phyloP scores from a whole-genome alignment of 2,888 invertebrate species.

The Camponotus fellah region DNA sequence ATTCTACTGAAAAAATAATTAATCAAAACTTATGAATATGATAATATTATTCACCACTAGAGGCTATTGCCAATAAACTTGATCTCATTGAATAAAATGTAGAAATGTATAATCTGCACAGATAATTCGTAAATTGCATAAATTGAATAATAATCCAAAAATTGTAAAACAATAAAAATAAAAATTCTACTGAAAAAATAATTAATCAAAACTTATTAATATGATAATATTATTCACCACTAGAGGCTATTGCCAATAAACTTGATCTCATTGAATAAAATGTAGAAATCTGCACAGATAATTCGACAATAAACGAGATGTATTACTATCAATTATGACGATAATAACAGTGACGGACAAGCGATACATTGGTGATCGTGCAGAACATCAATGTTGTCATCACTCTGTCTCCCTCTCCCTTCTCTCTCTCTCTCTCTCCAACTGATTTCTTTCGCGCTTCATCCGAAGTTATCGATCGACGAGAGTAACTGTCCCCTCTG shows the following conservation, averaged over 20 bases:
- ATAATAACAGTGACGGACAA: slow-evolving; percentile 1
- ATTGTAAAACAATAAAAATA: neutral
- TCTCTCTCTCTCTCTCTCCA: slow-evolving; percentile 64
- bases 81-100: neutral
- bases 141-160: neutral
- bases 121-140: neutral
- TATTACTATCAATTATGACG: slow-evolving; percentile 1
- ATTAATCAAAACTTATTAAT: neutral
- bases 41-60: neutral
- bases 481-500: slow-evolving; percentile 41
- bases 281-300: neutral
- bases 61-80: neutral
- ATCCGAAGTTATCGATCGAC: slow-evolving; percentile 68
- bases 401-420: slow-evolving; percentile 71
- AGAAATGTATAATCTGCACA: neutral
- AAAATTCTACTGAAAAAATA: neutral
- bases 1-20: neutral
- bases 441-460: slow-evolving; percentile 43
- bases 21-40: neutral
- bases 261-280: neutral
- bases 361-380: slow-evolving; percentile 4
- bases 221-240: neutral
- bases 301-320: neutral
- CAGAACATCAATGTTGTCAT: slow-evolving; percentile 78
- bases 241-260: neutral